Evolutionary conservation across 2,113 vertebrate species (phyloP), one percentile per base, ranked within the genome.

Genomic region (Python bivittatus): DNA sequence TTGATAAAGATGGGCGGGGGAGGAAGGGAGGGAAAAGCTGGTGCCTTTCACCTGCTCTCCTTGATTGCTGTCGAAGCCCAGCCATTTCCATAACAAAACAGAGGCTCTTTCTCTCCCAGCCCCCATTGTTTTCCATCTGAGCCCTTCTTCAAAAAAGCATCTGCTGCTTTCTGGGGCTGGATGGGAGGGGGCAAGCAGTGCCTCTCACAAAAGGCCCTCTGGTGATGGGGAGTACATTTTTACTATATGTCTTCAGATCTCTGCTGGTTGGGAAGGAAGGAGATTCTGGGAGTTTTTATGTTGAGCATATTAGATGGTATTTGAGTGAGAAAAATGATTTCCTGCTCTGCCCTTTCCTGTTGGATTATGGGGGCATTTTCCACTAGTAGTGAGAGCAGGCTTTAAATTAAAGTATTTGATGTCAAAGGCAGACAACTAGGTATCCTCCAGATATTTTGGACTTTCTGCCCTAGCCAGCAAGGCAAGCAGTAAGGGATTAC

Each of bases 21-120:
- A 13, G 86, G 86, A 11, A 33, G 57, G 27, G 91, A 54, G 20
- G 86, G 56, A 44, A 88, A 58, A 33, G 22, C 91, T 85, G 79
- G 91, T 85, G 87, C 29, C n/a, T 89, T 85, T 89, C 91, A 85
- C 91, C 86, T 92, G 91, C 86, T 92, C 86, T 88, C 87, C 68
- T 89, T 27, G 38, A 92, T 52, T 52, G 91, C 87, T 38, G 56
- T 84, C 1, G 38, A 89, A 64, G n/a, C n/a, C 57, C 23, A 42
- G 1, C 27, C 79, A 92, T 85, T 89, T 89, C 91, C 91, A 88
- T 92, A n/a, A 92, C 91, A 92, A 92, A 92, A 44, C 2, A 2
- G 54, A 91, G 87, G 29, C 91, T 29, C 22, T 56, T 53, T 61
- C 56, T 20, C 42, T 38, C 29, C 53, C 54, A 84, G 27, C 88